Percentiles rank a stretch among this genome's conserved stretches.
phyloP scores from a whole-genome alignment of 2,888 invertebrate species.

The Nomada goodeniana region DNA sequence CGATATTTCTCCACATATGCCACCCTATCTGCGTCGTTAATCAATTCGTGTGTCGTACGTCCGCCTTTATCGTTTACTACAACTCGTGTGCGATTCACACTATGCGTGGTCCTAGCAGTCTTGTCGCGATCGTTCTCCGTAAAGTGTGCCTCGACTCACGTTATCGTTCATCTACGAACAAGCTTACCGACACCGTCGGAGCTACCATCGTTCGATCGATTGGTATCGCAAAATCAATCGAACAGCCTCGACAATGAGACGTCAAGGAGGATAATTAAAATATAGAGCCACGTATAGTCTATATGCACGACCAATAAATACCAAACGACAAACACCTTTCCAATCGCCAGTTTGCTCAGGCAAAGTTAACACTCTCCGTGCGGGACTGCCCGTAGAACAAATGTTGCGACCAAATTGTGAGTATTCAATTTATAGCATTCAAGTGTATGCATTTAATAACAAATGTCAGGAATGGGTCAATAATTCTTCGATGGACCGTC shows the following conservation, averaged over 20 bases:
- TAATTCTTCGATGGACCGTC: too few species aligned
- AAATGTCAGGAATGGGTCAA: too few species aligned
- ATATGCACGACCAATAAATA: constrained; percentile 13
- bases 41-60: not conserved
- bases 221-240: constrained; percentile 29
- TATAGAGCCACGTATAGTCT: not conserved
- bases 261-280: constrained; percentile 5
- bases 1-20: not conserved
- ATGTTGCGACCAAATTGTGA: too few species aligned
- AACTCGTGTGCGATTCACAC: not conserved
- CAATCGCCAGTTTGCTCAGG: not conserved
- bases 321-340: constrained; percentile 4
- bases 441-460: too few species aligned
- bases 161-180: constrained; percentile 25
- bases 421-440: too few species aligned
- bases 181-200: constrained; percentile 40
- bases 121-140: constrained; percentile 20
- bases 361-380: too few species aligned
- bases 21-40: not conserved
- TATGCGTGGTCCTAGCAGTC: constrained; percentile 31
- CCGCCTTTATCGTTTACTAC: not conserved
- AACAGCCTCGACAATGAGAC: not conserved
- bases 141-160: not conserved
- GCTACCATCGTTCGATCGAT: constrained; percentile 29
- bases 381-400: too few species aligned